Base-by-base conservation (phyloP, 2,888 invertebrate genomes). In the Hipparchia semele region DNA sequence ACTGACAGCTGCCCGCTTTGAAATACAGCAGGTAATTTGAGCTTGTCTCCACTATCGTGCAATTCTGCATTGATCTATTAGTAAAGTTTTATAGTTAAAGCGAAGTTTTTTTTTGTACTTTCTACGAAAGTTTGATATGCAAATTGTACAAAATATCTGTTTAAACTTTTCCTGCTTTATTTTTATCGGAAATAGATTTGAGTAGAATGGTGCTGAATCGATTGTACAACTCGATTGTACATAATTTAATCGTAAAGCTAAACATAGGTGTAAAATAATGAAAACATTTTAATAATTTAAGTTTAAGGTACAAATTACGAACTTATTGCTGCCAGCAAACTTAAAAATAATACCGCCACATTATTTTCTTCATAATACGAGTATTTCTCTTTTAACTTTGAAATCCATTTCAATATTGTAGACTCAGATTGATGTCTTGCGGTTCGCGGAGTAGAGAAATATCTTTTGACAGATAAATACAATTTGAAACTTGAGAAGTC, bases 1-100 rank as follows among this genome's bases (percentile, higher is more conserved):
- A 80, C 54, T 70, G 73, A 60, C 71, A 68, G 72, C 64, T 67
- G 70, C 61, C 62, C 61, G 70, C 51, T 75, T 59, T 59, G 73
- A 70, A 71, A 75, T 58, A 65, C 56, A 10, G 51, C 56, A 64
- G 51, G 69, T 64, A 66, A 73, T 73, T 73, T 73, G 66, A 70
- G 56, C 54, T 45, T 67, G 67, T 67, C 67, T 45, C 23, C 45
- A 46, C 67, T 67, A 58, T 67, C 67, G 56, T 67, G 67, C 54
- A 56, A 45, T 13, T 7, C 39, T 67, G 56, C 67, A 67, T 67
- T 67, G 67, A 67, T 67, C 13, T 67, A 56, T 9, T 56, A 56
- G 13, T 45, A 67, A 67, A 67, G 56, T 67, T 67, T 56, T n/a
- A 10, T 56, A 56, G n/a, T n/a, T 45, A 23, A 23, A 23, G 13